Conservation (phyloP, 2,888 invertebrate genomes). For the Lordiphosa andalusiaca region DNA sequence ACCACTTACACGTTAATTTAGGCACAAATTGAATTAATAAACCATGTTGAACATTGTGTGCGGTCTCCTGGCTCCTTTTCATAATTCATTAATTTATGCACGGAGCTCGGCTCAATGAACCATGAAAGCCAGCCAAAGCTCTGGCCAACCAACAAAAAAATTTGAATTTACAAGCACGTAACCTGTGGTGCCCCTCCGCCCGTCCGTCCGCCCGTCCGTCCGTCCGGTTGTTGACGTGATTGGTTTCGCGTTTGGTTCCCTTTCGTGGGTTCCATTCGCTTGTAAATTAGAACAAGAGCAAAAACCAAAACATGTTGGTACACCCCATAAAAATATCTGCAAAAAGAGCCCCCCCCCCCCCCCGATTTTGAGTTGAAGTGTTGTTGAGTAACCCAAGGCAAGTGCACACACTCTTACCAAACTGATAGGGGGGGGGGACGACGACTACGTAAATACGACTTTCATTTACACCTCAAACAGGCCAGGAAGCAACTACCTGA, state of each 20-base stretch:
- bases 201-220: slow-evolving; percentile 8
- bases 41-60: slow-evolving; percentile 81
- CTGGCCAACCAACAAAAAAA: slow-evolving; percentile 28
- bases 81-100: slow-evolving; percentile 79
- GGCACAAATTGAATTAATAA: slow-evolving; percentile 81
- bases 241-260: slow-evolving; percentile 66
- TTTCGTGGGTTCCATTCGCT: slow-evolving; percentile 44
- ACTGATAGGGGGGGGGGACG: slow-evolving; percentile 9
- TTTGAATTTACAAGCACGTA: slow-evolving; percentile 77
- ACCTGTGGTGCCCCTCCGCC: slow-evolving; percentile 31
- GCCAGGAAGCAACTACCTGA: too few relatives aligned
- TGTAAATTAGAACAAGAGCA: slow-evolving; percentile 75
- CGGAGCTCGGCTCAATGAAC: slow-evolving; percentile 70
- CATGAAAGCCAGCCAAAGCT: slow-evolving; percentile 50
- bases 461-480: slow-evolving; percentile 62
- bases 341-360: not conserved
- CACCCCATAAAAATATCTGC: slow-evolving; percentile 32
- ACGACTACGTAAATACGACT: slow-evolving; percentile 59
- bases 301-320: slow-evolving; percentile 50
- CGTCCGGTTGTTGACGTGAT: slow-evolving; percentile 55
- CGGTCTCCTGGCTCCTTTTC: slow-evolving; percentile 77
- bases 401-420: slow-evolving; percentile 30
- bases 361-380: not conserved
- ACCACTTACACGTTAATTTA: slow-evolving; percentile 80
- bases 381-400: slow-evolving; percentile 45